phyloP scores from a whole-genome alignment of 2,797 vertebrate genomes.

The Melanogrammus aeglefinus region DNA sequence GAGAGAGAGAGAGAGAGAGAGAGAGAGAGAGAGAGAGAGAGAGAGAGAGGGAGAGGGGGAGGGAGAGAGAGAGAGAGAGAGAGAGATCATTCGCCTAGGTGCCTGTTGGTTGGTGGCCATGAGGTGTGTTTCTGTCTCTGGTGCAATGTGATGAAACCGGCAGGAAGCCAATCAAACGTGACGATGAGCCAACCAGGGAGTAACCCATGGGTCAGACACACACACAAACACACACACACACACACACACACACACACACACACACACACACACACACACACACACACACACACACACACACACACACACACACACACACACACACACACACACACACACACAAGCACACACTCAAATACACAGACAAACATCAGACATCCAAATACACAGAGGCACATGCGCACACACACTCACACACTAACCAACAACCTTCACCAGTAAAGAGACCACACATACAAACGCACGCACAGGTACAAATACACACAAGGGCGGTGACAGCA shows the following conservation, averaged over 20 bases:
- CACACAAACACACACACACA: constrained; percentile 9
- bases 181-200: constrained; percentile 61
- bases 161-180: constrained; percentile 68
- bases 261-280: constrained; percentile 27
- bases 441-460: constrained; percentile 8
- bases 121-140: constrained; percentile 67
- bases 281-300: constrained; percentile 13
- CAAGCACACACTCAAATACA: too few relatives aligned
- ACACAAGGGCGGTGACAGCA: neutral
- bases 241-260: constrained; percentile 16
- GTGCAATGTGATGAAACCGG: constrained; percentile 71
- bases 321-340: too few relatives aligned
- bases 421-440: neutral
- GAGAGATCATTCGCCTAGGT: constrained; percentile 32
- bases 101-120: constrained; percentile 62
- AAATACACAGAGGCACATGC: neutral
- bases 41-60: too few relatives aligned
- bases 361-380: too few relatives aligned
- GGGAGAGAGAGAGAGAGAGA: neutral
- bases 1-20: constrained; percentile 2
- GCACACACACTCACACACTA: neutral
- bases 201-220: constrained; percentile 54
- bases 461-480: neutral
- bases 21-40: neutral
- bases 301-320: neutral